Evolutionary conservation across 2,113 vertebrate species (phyloP).

Genomic region (Megaptera novaeangliae): DNA sequence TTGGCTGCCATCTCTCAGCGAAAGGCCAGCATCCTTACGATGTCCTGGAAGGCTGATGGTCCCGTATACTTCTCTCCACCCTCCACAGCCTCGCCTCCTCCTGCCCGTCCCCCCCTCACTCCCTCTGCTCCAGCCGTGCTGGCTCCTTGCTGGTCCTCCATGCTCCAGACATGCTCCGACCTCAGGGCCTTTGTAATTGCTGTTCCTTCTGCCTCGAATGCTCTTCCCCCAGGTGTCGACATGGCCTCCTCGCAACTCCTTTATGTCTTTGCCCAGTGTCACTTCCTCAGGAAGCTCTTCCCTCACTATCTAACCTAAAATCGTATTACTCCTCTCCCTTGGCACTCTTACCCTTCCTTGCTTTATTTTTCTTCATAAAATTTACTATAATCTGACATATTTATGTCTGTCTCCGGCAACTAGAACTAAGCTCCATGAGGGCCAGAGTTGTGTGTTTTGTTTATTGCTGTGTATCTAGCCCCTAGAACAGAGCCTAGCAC

Average conservation of each 20-base stretch:
- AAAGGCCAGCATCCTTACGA: not conserved
- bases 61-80: not conserved
- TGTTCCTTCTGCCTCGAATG: not conserved
- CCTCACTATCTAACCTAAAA: not conserved
- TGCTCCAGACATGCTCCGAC: not conserved
- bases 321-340: not conserved
- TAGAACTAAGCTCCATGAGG: not conserved
- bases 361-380: not conserved
- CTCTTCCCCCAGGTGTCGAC: not conserved
- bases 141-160: not conserved
- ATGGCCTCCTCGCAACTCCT: not conserved
- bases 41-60: too few species aligned
- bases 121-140: not conserved
- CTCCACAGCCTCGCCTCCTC: not conserved
- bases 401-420: not conserved
- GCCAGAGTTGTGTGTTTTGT: not conserved
- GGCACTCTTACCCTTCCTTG: not conserved
- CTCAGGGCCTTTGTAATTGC: too few species aligned
- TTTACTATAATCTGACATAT: too few species aligned
- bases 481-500: not conserved
- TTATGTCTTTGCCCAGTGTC: accelerated
- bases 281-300: not conserved
- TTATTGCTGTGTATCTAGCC: not conserved
- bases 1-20: not conserved
- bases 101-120: accelerated